Evolutionary conservation across 2,888 invertebrate genomes (phyloP), one percentile per base, ranked within the genome.

Genomic region (Nezara viridula): DNA sequence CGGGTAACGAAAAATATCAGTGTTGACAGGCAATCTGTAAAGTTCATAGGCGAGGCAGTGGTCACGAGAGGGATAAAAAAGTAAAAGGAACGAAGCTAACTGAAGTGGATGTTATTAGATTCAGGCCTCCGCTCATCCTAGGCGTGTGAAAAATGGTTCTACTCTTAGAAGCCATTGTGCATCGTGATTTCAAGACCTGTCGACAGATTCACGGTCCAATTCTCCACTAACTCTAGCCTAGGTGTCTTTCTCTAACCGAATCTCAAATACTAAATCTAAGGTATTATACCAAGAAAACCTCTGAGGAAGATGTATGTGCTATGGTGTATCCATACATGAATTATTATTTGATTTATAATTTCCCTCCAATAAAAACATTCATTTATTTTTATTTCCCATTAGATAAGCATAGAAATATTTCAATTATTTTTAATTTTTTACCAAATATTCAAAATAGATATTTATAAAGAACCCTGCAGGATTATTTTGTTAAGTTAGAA

Each of bases 101-200:
- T 60, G 60, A 60, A 60, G 60, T 60, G 12, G 60, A 60, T 60
- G 55, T n/a, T 55, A 60, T 60, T 60, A 60, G 60, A 60, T 60
- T 60, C 27, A 60, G 27, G 60, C 27, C 40, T 40, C 37, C 24
- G 9, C 77, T 40, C 21, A 77, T 77, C 37, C 77, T 40, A 60
- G 60, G 14, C 60, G 27, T 37, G 9, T 77, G 77, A 40, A 77
- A 40, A 77, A 77, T 77, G 40, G 77, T 77, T 24, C 40, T 7
- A 21, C 0, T 24, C 21, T 24, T 21, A 37, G 60, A 21, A 21
- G 37, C 77, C 24, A 40, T 77, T 77, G 77, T 21, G 2, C 2
- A 7, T 6, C 6, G 40, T 12, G 77, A 40, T 40, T 77, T 77
- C 77, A 0, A 4, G 40, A 21, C 37, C 19, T 40, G 77, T 14